Evolutionary conservation across 2,888 invertebrate species (phyloP).

Genomic region (Dastarcus helophoroides): DNA sequence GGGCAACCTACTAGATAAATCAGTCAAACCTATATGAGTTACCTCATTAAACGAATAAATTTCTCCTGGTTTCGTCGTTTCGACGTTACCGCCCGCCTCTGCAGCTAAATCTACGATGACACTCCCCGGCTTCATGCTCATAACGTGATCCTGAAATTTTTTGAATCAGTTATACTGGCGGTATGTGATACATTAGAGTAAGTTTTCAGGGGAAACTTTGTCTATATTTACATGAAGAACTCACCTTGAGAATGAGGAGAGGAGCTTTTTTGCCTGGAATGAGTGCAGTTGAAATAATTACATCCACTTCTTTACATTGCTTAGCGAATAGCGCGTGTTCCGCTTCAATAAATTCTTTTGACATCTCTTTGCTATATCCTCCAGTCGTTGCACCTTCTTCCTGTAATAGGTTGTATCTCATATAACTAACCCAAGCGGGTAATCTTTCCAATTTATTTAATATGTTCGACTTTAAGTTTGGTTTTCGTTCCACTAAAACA

Average conservation of each 20-base stretch:
- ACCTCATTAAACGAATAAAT: constrained; percentile 66
- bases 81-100: constrained; percentile 78
- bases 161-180: too few relatives aligned
- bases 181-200: too few relatives aligned
- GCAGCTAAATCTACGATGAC: constrained; percentile 84
- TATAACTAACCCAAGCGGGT: too few relatives aligned
- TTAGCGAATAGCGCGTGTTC: constrained; percentile 79
- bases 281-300: constrained; percentile 80
- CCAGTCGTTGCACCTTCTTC: constrained; percentile 62
- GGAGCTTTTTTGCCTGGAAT: constrained; percentile 83
- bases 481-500: too few relatives aligned
- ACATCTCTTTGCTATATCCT: constrained; percentile 81
- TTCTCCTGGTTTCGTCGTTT: constrained; percentile 70
- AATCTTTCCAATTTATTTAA: too few relatives aligned
- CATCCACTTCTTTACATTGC: constrained; percentile 74
- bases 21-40: constrained; percentile 74
- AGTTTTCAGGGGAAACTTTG: too few relatives aligned
- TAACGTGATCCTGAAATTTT: constrained; percentile 60
- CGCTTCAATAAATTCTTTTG: constrained; percentile 71
- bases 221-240: too few relatives aligned
- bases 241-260: constrained; percentile 63
- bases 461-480: too few relatives aligned
- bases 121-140: constrained; percentile 76
- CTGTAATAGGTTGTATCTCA: too few relatives aligned
- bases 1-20: constrained; percentile 73